Percentiles rank a stretch among this genome's conserved stretches.
Evolutionary conservation across 1,140 invertebrate species (phyloP).

Genomic region (Bombyx mori): DNA sequence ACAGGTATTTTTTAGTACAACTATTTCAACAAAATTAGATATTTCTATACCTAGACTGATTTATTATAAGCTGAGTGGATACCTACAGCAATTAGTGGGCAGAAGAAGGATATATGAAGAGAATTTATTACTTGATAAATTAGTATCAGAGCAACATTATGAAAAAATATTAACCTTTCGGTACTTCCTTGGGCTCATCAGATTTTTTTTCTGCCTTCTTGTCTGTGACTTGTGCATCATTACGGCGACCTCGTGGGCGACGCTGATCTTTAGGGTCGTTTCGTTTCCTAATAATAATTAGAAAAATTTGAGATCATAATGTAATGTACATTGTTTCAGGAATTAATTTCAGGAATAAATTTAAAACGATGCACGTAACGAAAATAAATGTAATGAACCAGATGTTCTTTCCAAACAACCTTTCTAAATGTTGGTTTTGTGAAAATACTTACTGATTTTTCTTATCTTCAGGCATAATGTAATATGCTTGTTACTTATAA

Average conservation of each 20-base stretch:
- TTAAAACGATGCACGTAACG: no score
- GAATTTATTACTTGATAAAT: neutral
- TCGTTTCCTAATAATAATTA: constrained; percentile 3
- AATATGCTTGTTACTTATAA: neutral
- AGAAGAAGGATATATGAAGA: no score
- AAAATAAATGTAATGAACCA: no score
- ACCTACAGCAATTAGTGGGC: no score
- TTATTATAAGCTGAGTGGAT: no score
- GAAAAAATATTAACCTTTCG: constrained; percentile 24
- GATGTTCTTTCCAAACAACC: no score
- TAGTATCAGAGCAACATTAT: neutral
- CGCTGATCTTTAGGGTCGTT: constrained; percentile 53
- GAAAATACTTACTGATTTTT: constrained; percentile 23
- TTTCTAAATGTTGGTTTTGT: neutral
- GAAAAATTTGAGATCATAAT: neutral
- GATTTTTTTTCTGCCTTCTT: constrained; percentile 19
- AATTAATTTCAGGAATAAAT: no score
- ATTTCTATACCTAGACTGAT: no score
- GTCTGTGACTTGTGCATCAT: constrained; percentile 18
- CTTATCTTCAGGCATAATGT: constrained; percentile 27
- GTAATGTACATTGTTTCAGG: no score
- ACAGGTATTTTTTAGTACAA: no score
- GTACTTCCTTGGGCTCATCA: constrained; percentile 21
- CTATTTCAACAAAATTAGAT: no score
- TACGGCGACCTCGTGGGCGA: constrained; percentile 16